Percentiles rank a stretch among this genome's conserved stretches.
Conservation (phyloP, 2,888 invertebrate species). For the Lasioglossum morio region DNA sequence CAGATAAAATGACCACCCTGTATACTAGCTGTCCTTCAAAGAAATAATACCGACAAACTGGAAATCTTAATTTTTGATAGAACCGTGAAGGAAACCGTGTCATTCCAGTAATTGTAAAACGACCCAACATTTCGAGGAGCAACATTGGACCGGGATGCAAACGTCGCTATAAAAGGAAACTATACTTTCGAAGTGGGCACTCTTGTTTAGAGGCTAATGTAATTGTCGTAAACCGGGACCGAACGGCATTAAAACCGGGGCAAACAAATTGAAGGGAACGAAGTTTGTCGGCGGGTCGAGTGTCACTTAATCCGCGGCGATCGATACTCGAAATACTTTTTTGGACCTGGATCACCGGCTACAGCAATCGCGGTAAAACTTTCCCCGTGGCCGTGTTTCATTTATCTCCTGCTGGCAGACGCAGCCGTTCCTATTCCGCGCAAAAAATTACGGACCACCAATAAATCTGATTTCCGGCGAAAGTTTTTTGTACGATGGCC, state of each 20-base stretch:
- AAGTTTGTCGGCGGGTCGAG: background rate
- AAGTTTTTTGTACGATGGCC: slow-evolving; percentile 55
- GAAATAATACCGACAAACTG: background rate
- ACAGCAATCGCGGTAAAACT: slow-evolving; percentile 39
- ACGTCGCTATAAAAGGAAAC: background rate
- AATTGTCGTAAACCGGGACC: background rate
- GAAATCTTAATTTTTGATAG: no score
- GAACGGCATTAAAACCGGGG: slow-evolving; percentile 11
- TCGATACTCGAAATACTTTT: slow-evolving; percentile 54
- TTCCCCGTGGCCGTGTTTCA: slow-evolving; percentile 59
- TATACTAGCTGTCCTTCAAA: background rate
- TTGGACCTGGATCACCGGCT: slow-evolving; percentile 26
- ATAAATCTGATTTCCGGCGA: slow-evolving; percentile 70
- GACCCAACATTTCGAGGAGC: background rate
- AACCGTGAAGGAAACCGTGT: background rate
- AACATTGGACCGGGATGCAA: background rate
- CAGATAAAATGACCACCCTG: no score
- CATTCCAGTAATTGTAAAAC: background rate
- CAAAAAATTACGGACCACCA: slow-evolving; percentile 66
- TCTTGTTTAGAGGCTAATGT: background rate
- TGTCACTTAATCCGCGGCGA: background rate
- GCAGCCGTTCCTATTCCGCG: slow-evolving; percentile 66
- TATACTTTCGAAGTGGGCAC: background rate
- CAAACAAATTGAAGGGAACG: slow-evolving; percentile 19
- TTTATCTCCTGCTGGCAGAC: slow-evolving; percentile 71